Conservation (phyloP, 2,797 vertebrate genomes). For the Eptatretus atami region DNA sequence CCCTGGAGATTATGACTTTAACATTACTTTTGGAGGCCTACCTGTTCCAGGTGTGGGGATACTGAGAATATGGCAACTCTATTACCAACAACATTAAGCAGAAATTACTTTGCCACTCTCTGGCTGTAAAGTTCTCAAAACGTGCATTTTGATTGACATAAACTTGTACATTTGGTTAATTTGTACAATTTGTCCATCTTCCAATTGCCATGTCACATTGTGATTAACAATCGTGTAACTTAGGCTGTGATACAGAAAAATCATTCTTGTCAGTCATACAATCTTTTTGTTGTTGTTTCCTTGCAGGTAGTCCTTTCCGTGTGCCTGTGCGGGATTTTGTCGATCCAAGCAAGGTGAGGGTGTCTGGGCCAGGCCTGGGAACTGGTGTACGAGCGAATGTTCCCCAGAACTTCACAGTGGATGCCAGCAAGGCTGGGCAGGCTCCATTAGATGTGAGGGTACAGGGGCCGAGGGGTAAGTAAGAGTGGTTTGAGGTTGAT, state of each 20-base stretch:
- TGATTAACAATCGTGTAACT: too few relatives aligned
- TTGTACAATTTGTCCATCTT: too few relatives aligned
- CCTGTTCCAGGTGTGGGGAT: conserved; percentile 33
- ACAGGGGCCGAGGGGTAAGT: conserved; percentile 39
- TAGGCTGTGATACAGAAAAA: too few relatives aligned
- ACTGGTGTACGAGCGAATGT: conserved; percentile 41
- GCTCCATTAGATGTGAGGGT: conserved; percentile 44
- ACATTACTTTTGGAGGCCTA: conserved; percentile 61
- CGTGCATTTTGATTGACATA: too few relatives aligned
- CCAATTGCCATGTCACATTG: too few relatives aligned
- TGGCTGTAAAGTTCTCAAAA: too few relatives aligned
- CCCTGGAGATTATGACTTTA: conserved; percentile 55
- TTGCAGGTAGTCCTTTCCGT: conserved; percentile 46
- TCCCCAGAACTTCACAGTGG: conserved; percentile 58
- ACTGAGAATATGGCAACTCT: too few relatives aligned
- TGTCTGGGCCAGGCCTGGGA: conserved; percentile 50
- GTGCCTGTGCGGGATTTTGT: conserved; percentile 57
- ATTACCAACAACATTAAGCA: too few relatives aligned
- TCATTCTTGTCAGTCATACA: too few relatives aligned
- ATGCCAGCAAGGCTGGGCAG: conserved; percentile 45
- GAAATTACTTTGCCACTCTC: too few relatives aligned
- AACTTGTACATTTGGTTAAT: too few relatives aligned
- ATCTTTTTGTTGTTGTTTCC: background rate
- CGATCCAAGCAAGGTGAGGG: conserved; percentile 60
- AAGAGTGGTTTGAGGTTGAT: too few relatives aligned